Conservation (phyloP, 1,140 invertebrate genomes). For the Heliconius nattereri region DNA sequence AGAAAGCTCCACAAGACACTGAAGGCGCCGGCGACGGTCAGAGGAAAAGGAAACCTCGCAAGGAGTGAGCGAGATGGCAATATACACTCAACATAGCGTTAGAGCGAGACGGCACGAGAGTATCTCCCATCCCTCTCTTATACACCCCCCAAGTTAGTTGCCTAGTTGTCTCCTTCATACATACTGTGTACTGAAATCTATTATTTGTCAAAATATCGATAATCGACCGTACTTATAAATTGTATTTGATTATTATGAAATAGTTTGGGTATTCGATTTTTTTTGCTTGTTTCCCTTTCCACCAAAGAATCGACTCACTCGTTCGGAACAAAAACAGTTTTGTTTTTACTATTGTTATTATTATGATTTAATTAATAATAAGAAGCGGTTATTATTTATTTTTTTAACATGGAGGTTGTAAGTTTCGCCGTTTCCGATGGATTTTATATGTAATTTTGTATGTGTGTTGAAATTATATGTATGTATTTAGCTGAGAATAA, state of each 20-base stretch:
- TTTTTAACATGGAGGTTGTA: slow-evolving; percentile 7
- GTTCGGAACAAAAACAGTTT: not conserved
- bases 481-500: not conserved
- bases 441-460: not conserved
- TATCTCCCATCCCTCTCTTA: not conserved
- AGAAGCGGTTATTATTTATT: slow-evolving; percentile 13
- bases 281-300: not conserved
- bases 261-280: not conserved
- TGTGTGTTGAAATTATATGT: not conserved
- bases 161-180: slow-evolving; percentile 6
- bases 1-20: slow-evolving; percentile 51
- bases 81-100: not conserved
- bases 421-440: not conserved
- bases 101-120: slow-evolving; percentile 26
- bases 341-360: not conserved
- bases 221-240: not conserved
- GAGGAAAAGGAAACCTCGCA: slow-evolving; percentile 81
- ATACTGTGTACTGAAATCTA: not conserved
- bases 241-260: slow-evolving; percentile 3
- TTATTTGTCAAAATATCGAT: not conserved
- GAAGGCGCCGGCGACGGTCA: slow-evolving; percentile 76
- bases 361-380: not conserved
- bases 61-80: slow-evolving; percentile 62
- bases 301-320: slow-evolving; percentile 10
- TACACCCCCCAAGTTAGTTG: slow-evolving; percentile 3